phyloP scores from a whole-genome alignment of 2,888 invertebrate genomes.

The Agrypnus murinus region DNA sequence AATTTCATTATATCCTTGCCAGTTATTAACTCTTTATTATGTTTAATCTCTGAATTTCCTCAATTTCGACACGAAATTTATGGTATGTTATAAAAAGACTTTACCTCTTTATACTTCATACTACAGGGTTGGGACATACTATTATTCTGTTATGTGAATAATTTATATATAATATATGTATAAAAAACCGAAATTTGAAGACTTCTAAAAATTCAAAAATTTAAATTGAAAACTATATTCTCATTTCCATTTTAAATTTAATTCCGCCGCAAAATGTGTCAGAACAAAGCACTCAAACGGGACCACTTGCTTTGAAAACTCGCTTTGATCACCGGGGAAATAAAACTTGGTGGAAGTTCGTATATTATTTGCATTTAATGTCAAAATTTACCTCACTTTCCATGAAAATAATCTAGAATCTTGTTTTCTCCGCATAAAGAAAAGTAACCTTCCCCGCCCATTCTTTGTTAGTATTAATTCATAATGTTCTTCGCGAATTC shows the following conservation, averaged over 20 bases:
- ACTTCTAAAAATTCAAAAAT: conserved; percentile 29
- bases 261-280: conserved; percentile 51
- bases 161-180: not conserved
- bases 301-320: conserved; percentile 51
- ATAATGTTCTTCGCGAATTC: not conserved
- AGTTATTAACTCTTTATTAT: no score
- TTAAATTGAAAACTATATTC: conserved; percentile 50
- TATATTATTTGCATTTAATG: conserved; percentile 52
- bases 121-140: no score
- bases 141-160: no score
- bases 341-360: conserved; percentile 51
- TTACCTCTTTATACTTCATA: no score
- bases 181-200: conserved; percentile 20
- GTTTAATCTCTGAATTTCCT: no score
- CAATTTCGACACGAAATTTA: no score
- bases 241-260: conserved; percentile 53
- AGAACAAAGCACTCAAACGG: conserved; percentile 52
- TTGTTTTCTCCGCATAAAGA: conserved; percentile 28
- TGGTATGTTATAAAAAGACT: no score
- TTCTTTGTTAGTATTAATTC: conserved; percentile 19
- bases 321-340: conserved; percentile 52
- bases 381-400: conserved; percentile 50
- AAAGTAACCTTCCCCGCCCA: conserved; percentile 22
- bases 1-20: no score
- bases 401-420: conserved; percentile 49